Evolutionary conservation across 1,140 invertebrate genomes (phyloP).

Genomic region (Pseudomyrmex pallidus): DNA sequence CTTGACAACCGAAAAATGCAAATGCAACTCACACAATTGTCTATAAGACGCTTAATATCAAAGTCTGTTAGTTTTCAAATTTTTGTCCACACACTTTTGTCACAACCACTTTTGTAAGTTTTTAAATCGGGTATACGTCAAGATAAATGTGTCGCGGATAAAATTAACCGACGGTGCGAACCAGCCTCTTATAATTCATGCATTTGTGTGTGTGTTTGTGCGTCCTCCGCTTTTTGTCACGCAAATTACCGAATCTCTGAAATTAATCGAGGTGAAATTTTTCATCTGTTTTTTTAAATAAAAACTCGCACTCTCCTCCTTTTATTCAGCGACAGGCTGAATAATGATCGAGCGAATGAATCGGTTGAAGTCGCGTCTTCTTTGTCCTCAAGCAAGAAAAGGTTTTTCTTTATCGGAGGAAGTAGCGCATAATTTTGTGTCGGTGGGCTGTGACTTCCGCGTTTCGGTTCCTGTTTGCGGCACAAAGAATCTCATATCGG

Average conservation of each 20-base stretch:
- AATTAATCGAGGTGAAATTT: slow-evolving; percentile 13
- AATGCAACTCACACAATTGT: neutral
- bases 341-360: slow-evolving; percentile 5
- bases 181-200: neutral
- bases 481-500: slow-evolving; percentile 40
- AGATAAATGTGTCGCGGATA: neutral
- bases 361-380: neutral
- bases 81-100: neutral
- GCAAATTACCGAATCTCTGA: neutral
- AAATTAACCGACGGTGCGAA: neutral
- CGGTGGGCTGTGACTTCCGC: slow-evolving; percentile 47
- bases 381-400: neutral
- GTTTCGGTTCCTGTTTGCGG: slow-evolving; percentile 60
- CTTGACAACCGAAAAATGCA: neutral
- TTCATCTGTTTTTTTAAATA: neutral
- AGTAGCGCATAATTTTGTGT: slow-evolving; percentile 39
- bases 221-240: neutral
- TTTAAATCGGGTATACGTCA: neutral
- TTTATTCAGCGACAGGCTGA: neutral
- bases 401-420: slow-evolving; percentile 57
- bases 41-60: neutral
- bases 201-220: too few relatives aligned
- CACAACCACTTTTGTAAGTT: too few relatives aligned
- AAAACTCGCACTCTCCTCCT: neutral
- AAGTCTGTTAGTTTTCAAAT: neutral